phyloP scores from a whole-genome alignment of 1,140 invertebrate genomes.

The Dinothrombium tinctorium region DNA sequence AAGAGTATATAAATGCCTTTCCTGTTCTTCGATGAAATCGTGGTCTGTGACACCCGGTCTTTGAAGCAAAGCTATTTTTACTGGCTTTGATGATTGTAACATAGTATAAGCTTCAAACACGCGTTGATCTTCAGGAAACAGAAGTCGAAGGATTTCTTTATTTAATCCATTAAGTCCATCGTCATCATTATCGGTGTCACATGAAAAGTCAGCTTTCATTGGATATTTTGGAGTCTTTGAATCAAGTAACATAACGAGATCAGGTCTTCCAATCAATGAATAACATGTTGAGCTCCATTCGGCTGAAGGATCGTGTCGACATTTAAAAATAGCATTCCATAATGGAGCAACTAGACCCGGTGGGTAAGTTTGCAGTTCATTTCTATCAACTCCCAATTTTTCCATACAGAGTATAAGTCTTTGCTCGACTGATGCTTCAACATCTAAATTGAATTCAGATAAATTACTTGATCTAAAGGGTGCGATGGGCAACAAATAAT shows the following conservation, averaged over 20 bases:
- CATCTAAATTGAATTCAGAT: background rate
- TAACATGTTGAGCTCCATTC: conserved; percentile 51
- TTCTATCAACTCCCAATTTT: conserved; percentile 30
- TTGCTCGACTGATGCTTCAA: background rate
- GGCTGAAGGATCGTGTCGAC: conserved; percentile 43
- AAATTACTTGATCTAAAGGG: background rate
- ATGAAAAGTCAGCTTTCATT: background rate
- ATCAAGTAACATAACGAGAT: conserved; percentile 24
- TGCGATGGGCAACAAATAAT: background rate
- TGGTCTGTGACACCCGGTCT: conserved; percentile 81
- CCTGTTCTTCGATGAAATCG: conserved; percentile 90
- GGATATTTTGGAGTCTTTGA: conserved; percentile 1
- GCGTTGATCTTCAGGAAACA: conserved; percentile 43
- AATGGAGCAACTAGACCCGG: conserved; percentile 45
- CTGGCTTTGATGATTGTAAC: conserved; percentile 65
- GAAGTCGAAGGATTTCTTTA: conserved; percentile 30
- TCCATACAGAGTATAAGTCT: conserved; percentile 21
- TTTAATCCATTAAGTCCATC: conserved; percentile 5
- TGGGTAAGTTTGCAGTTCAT: conserved; percentile 46
- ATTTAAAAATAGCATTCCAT: conserved; percentile 44
- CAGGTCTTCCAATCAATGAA: conserved; percentile 48
- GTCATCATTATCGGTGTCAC: conserved; percentile 5
- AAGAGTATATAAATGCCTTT: conserved; percentile 61
- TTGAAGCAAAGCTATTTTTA: conserved; percentile 57
- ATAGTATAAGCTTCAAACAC: conserved; percentile 59